A percentile compares a stretch with the other conserved stretches of the same genome.
Evolutionary conservation across 2,888 invertebrate species (phyloP).

Genomic region (Congeria kusceri): DNA sequence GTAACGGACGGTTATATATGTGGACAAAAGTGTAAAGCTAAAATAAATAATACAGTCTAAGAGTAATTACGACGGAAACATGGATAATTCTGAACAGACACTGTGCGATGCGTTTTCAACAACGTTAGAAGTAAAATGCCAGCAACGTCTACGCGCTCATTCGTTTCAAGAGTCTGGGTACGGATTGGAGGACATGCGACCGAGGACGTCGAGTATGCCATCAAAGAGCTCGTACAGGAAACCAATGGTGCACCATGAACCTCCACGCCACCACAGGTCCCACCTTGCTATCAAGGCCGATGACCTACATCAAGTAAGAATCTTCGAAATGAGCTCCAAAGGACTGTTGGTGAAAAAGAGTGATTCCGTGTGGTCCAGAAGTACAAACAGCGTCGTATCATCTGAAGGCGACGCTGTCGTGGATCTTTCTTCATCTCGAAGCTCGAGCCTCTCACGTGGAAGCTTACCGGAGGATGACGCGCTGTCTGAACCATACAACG

Average conservation of each 20-base stretch:
- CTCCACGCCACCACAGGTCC: background rate
- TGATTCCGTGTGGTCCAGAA: constrained; percentile 16
- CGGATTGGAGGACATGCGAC: constrained; percentile 2
- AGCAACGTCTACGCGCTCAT: no score
- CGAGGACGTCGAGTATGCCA: constrained; percentile 23
- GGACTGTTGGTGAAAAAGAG: constrained; percentile 13
- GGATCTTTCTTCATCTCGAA: background rate
- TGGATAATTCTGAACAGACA: no score
- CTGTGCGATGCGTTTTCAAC: no score
- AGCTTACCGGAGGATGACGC: background rate
- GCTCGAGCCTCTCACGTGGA: background rate
- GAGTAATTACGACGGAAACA: no score
- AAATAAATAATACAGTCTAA: no score
- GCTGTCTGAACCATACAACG: background rate
- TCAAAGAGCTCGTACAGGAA: constrained; percentile 2
- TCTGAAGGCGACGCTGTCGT: constrained; percentile 4
- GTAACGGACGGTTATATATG: no score
- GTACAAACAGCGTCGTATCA: constrained; percentile 17
- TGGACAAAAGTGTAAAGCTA: no score
- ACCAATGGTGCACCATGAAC: constrained; percentile 34
- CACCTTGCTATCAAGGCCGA: constrained; percentile 3
- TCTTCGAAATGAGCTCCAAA: constrained; percentile 21
- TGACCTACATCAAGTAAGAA: background rate
- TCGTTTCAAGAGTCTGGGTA: no score
- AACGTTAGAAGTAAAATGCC: no score